Evolutionary conservation across 37 sponge, comb jelly and placozoan species (phyloP).

Genomic region (Oopsacas minuta): DNA sequence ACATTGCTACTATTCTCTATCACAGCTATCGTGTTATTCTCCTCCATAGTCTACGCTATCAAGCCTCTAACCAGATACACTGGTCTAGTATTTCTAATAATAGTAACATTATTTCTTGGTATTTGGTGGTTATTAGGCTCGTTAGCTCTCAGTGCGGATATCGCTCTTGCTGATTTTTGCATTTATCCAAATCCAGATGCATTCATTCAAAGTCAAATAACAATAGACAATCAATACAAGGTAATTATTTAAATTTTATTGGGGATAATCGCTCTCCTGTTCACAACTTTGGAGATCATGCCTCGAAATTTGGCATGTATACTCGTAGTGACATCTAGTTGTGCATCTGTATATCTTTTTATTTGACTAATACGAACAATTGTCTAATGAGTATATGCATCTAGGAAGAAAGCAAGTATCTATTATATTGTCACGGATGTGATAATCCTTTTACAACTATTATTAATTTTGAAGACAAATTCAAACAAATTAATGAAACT

Average conservation of each 20-base stretch:
- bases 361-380: too few relatives aligned
- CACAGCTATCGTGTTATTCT: neutral
- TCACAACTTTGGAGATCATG: too few relatives aligned
- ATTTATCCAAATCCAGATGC: neutral
- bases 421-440: constrained; percentile 1
- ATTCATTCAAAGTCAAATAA: neutral
- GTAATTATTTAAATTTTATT: neutral
- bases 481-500: neutral
- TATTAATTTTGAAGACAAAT: neutral
- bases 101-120: neutral
- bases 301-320: too few relatives aligned
- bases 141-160: neutral
- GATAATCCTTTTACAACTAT: neutral
- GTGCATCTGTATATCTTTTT: too few relatives aligned
- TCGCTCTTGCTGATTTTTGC: neutral
- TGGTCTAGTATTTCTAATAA: neutral
- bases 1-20: neutral
- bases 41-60: neutral
- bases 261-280: too few relatives aligned
- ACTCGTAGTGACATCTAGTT: too few relatives aligned
- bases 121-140: constrained; percentile 7
- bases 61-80: neutral
- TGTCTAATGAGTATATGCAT: neutral
- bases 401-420: neutral
- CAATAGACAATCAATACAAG: neutral